A percentile compares a stretch with the other conserved stretches of the same genome.
These are phyloP conservation scores for Chinchilla lanigera DNA, from an alignment of 2,113 vertebrate species.

Conservation along the genomic window DNA sequence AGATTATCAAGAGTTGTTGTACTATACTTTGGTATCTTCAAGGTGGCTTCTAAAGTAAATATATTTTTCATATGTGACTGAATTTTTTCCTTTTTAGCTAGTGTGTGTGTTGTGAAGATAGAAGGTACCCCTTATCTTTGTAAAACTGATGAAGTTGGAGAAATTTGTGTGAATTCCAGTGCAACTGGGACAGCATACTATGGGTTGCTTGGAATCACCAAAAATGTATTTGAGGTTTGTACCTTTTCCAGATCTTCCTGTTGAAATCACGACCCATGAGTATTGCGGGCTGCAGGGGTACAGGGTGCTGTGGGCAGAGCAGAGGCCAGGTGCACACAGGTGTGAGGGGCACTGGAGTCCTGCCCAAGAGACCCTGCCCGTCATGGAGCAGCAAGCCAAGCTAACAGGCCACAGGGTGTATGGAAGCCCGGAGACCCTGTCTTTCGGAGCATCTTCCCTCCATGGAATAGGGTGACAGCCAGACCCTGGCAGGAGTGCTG, in stretches of 20 bases:
- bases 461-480: neutral
- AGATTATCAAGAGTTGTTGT: too few species aligned
- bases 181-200: conserved; percentile 93
- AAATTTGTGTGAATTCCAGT: conserved; percentile 94
- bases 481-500: neutral
- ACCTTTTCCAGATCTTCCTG: neutral
- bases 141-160: conserved; percentile 95
- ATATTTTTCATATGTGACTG: neutral
- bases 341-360: neutral
- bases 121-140: conserved; percentile 95
- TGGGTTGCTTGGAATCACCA: conserved; percentile 95
- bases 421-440: neutral
- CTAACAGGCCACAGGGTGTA: neutral
- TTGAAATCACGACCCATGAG: neutral
- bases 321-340: neutral
- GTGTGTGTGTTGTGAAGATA: conserved; percentile 94
- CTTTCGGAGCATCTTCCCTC: too few species aligned
- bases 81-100: conserved; percentile 83
- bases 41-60: too few species aligned
- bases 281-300: neutral
- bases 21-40: too few species aligned
- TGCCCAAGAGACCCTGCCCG: neutral
- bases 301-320: accelerated
- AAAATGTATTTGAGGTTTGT: conserved; percentile 95
- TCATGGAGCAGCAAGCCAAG: neutral